phyloP scores from a whole-genome alignment of 1,140 invertebrate species.

The Plutomurus gul region DNA sequence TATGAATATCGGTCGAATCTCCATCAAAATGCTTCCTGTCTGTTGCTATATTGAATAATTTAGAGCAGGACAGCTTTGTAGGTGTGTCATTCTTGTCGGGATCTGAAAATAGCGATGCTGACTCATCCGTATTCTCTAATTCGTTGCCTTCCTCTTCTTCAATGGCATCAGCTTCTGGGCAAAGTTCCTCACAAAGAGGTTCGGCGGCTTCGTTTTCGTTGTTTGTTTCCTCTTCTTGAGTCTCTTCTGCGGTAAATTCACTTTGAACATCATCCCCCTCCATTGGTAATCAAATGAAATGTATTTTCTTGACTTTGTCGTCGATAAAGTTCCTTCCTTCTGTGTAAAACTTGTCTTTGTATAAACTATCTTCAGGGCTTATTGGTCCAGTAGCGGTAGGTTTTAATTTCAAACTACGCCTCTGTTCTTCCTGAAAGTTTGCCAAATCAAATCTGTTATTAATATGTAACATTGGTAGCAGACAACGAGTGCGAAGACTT shows the following conservation, averaged over 20 bases:
- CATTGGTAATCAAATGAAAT: not conserved
- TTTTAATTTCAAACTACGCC: too few relatives aligned
- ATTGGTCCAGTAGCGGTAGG: too few relatives aligned
- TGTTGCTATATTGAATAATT: not conserved
- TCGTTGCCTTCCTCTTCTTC: constrained; percentile 7
- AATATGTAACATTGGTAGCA: too few relatives aligned
- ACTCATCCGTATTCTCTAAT: constrained; percentile 5
- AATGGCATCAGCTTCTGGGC: not conserved
- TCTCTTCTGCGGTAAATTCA: not conserved
- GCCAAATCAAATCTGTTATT: too few relatives aligned
- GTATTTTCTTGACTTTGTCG: too few relatives aligned
- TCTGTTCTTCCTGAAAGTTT: too few relatives aligned
- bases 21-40: constrained; percentile 11
- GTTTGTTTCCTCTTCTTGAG: not conserved
- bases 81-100: not conserved
- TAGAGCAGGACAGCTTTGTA: not conserved
- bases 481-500: too few relatives aligned
- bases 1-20: constrained; percentile 2
- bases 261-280: not conserved
- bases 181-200: not conserved
- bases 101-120: not conserved
- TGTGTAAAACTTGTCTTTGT: too few relatives aligned
- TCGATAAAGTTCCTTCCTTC: too few relatives aligned
- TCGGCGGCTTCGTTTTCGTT: not conserved
- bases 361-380: too few relatives aligned